phyloP scores from a whole-genome alignment of 2,113 vertebrate species.

The Paedocypris sp. region DNA sequence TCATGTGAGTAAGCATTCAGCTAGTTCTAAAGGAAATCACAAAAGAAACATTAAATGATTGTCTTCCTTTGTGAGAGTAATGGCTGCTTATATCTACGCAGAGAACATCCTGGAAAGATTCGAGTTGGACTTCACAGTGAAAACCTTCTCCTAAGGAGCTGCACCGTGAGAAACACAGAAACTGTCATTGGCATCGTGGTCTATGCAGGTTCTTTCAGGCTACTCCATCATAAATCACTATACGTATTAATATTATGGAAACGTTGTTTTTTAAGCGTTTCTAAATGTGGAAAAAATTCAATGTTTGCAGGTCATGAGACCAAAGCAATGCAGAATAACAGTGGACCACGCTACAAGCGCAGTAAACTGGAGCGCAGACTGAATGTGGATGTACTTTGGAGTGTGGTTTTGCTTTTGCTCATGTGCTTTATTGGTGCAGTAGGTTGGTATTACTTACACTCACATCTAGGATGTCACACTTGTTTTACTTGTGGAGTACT shows the following conservation, averaged over 20 bases:
- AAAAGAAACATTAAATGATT: not conserved
- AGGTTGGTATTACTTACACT: conserved; percentile 53
- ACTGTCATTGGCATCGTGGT: conserved; percentile 85
- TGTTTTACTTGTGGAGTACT: not conserved
- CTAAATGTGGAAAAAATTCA: too few species aligned
- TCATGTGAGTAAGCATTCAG: conserved; percentile 71
- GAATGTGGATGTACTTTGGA: conserved; percentile 82
- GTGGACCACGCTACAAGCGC: conserved; percentile 76
- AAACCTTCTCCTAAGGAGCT: conserved; percentile 84
- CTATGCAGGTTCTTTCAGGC: conserved; percentile 73
- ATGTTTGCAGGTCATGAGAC: conserved; percentile 83
- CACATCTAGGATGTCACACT: not conserved
- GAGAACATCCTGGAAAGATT: conserved; percentile 69
- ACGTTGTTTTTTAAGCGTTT: too few species aligned
- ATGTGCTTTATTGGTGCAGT: conserved; percentile 79
- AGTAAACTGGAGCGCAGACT: conserved; percentile 80
- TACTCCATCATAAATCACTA: too few species aligned
- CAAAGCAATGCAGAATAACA: conserved; percentile 95
- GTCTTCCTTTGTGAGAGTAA: not conserved
- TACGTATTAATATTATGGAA: too few species aligned
- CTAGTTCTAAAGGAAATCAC: not conserved
- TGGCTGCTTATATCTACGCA: conserved; percentile 38
- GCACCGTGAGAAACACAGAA: conserved; percentile 84
- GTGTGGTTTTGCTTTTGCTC: conserved; percentile 73
- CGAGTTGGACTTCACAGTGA: conserved; percentile 76